Evolutionary conservation across 2,888 invertebrate genomes (phyloP).

Genomic region (Mesopsocus fuscifrons): DNA sequence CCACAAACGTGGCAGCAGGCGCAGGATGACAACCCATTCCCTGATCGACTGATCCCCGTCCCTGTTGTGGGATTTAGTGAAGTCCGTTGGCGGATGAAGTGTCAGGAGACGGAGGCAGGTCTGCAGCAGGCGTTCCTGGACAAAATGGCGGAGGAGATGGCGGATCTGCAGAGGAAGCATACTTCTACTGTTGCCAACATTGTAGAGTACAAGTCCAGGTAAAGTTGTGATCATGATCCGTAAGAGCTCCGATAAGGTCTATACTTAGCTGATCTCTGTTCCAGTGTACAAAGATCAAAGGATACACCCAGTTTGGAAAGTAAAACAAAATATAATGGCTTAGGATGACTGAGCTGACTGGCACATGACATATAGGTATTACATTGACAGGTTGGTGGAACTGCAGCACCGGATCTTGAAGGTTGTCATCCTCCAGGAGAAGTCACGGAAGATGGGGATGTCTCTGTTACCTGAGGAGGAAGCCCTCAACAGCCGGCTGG

Average conservation of each 20-base stretch:
- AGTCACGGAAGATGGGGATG: constrained; percentile 69
- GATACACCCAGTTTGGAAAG: too few species aligned
- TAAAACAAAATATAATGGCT: too few species aligned
- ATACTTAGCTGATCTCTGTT: background rate
- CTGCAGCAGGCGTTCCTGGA: constrained; percentile 65
- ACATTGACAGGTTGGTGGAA: constrained; percentile 43
- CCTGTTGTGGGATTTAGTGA: constrained; percentile 77
- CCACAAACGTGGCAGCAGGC: constrained; percentile 90
- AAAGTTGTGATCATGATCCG: background rate
- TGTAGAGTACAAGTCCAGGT: constrained; percentile 32
- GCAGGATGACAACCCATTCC: constrained; percentile 86
- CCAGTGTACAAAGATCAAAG: too few species aligned
- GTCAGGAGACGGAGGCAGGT: constrained; percentile 66
- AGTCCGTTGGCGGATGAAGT: constrained; percentile 52
- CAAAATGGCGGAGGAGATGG: constrained; percentile 57
- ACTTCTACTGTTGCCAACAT: constrained; percentile 62
- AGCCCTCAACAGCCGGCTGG: constrained; percentile 64
- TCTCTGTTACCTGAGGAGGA: constrained; percentile 83
- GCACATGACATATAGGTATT: too few species aligned
- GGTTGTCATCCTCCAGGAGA: constrained; percentile 74
- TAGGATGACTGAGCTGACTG: too few species aligned
- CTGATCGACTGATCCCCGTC: constrained; percentile 74
- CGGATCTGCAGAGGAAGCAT: constrained; percentile 59
- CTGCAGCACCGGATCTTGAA: constrained; percentile 67
- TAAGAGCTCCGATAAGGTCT: background rate